These are phyloP conservation scores for Orthosia incerta DNA, from an alignment of 2,888 invertebrate species.

Conservation along the genomic window DNA sequence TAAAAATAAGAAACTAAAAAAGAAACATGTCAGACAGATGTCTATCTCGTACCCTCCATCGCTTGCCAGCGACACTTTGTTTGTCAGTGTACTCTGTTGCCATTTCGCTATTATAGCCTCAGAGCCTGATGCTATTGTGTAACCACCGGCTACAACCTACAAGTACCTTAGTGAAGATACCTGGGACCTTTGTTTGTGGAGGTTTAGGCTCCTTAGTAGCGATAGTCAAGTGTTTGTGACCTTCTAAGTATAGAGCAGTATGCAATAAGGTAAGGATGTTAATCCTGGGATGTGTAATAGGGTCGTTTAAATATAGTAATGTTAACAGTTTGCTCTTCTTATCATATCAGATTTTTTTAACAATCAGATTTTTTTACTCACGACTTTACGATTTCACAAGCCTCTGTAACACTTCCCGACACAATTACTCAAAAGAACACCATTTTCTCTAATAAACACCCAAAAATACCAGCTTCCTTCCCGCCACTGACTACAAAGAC, in stretches of 20 bases:
- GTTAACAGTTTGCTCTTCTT: no score
- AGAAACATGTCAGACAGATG: background rate
- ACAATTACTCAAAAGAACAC: conserved; percentile 2
- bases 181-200: background rate
- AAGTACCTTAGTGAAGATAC: background rate
- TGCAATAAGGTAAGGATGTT: background rate
- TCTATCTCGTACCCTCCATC: background rate
- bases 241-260: background rate
- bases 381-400: no score
- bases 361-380: no score
- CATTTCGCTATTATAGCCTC: conserved; percentile 18
- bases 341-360: no score
- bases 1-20: no score
- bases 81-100: conserved; percentile 45
- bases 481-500: conserved; percentile 24
- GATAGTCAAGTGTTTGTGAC: conserved; percentile 1
- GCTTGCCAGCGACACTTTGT: conserved; percentile 44
- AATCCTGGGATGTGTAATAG: background rate
- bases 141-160: background rate
- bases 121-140: conserved; percentile 31
- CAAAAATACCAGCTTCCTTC: background rate
- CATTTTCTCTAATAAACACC: background rate
- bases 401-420: no score
- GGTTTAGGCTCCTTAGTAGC: background rate
- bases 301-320: no score